Conservation (phyloP, 2,113 vertebrate genomes). For the Pardalotus punctatus region DNA sequence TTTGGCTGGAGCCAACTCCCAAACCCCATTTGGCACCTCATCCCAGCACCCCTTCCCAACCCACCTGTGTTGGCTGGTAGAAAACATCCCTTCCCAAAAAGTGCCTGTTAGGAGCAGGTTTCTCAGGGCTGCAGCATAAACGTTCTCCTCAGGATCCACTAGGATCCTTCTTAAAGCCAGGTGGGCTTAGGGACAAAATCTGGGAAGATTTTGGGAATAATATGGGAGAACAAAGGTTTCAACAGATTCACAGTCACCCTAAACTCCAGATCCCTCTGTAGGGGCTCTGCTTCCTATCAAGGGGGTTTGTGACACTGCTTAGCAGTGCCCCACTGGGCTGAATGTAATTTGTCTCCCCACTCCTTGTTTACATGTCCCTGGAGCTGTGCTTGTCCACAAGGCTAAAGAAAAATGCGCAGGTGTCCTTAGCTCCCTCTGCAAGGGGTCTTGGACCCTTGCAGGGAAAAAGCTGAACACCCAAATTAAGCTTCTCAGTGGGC, state of each 20-base stretch:
- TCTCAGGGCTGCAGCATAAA: not conserved
- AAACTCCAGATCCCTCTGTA: not conserved
- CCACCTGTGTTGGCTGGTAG: not conserved
- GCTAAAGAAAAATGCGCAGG: not conserved
- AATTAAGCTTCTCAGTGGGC: not conserved
- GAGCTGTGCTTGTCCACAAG: not conserved
- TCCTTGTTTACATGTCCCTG: not conserved
- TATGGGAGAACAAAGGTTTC: not conserved
- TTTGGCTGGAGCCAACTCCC: not conserved
- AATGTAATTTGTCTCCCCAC: not conserved
- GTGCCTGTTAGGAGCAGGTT: not conserved
- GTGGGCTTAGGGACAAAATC: not conserved
- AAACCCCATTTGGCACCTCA: not conserved
- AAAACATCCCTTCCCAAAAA: not conserved
- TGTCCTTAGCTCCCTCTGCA: not conserved
- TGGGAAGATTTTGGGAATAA: not conserved
- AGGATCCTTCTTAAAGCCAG: not conserved
- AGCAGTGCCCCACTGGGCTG: not conserved
- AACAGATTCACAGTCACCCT: not conserved
- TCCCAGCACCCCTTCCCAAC: rapidly evolving
- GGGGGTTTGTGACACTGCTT: not conserved
- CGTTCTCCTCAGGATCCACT: rapidly evolving
- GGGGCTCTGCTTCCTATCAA: not conserved
- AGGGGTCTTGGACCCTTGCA: not conserved
- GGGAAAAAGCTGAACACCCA: not conserved